These are phyloP conservation scores for Dryococelus australis DNA, from an alignment of 2,888 invertebrate species.

Conservation along the genomic window DNA sequence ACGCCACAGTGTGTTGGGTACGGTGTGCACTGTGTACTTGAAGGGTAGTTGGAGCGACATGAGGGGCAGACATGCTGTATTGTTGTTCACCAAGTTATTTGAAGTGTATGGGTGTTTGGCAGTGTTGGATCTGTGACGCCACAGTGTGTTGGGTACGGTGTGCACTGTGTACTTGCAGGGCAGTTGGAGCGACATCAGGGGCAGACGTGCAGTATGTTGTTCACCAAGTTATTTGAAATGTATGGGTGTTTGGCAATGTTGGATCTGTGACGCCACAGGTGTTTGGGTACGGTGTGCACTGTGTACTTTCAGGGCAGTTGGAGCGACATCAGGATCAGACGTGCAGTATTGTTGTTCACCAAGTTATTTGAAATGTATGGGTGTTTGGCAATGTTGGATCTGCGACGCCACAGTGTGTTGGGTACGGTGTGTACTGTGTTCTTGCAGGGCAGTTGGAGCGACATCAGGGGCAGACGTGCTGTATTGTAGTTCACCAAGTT, in stretches of 20 bases:
- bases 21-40: constrained; percentile 46
- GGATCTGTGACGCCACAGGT: neutral
- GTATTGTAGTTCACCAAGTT: constrained; percentile 63
- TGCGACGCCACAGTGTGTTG: neutral
- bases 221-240: constrained; percentile 54
- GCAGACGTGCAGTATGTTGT: constrained; percentile 64
- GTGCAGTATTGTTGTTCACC: constrained; percentile 63
- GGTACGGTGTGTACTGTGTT: neutral
- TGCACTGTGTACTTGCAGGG: constrained; percentile 61
- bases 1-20: neutral
- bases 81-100: constrained; percentile 59
- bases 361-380: too few species aligned
- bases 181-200: constrained; percentile 69
- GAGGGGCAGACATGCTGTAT: constrained; percentile 65
- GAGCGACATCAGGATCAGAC: constrained; percentile 69
- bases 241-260: too few species aligned
- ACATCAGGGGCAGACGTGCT: constrained; percentile 66
- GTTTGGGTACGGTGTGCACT: neutral
- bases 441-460: constrained; percentile 71
- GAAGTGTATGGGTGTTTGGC: too few species aligned
- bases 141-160: neutral
- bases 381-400: too few species aligned
- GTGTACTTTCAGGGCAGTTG: constrained; percentile 65
- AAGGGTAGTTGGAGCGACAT: constrained; percentile 73
- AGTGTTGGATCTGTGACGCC: too few species aligned